A percentile compares a stretch with the other conserved stretches of the same genome.
Conservation (phyloP, 2,888 invertebrate species). For the Zygothrica quintamaculata region DNA sequence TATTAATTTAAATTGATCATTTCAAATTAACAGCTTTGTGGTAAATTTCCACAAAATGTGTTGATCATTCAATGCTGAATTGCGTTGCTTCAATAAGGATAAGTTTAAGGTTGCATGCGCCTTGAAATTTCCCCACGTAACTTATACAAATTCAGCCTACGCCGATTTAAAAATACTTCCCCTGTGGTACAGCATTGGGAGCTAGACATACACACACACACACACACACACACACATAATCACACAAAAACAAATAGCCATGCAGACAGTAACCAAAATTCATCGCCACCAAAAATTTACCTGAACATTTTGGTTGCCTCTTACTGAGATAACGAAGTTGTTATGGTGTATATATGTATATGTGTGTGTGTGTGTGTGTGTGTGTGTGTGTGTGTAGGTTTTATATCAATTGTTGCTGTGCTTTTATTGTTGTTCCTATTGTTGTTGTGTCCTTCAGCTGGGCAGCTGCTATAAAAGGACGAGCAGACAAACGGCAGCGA, state of each 20-base stretch:
- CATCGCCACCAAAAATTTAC: slow-evolving; percentile 37
- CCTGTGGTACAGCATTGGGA: slow-evolving; percentile 28
- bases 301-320: slow-evolving; percentile 60
- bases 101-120: slow-evolving; percentile 15
- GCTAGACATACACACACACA: slow-evolving; percentile 10
- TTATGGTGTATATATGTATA: slow-evolving; percentile 27
- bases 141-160: slow-evolving; percentile 25
- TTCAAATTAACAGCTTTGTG: no score
- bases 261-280: neutral
- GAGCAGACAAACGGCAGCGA: slow-evolving; percentile 53
- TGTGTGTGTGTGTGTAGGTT: no score
- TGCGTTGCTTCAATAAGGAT: no score
- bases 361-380: slow-evolving; percentile 12
- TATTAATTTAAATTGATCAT: no score
- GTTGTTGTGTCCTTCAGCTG: slow-evolving; percentile 47
- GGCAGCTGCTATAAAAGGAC: slow-evolving; percentile 56
- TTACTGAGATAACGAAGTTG: slow-evolving; percentile 48
- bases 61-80: no score
- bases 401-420: no score
- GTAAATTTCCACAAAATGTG: no score
- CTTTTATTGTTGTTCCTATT: slow-evolving; percentile 24
- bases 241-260: neutral
- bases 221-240: neutral
- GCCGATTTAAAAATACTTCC: slow-evolving; percentile 15
- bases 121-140: slow-evolving; percentile 27